Base-by-base conservation (phyloP, 2,888 invertebrate species). In the Iphiclides podalirius region DNA sequence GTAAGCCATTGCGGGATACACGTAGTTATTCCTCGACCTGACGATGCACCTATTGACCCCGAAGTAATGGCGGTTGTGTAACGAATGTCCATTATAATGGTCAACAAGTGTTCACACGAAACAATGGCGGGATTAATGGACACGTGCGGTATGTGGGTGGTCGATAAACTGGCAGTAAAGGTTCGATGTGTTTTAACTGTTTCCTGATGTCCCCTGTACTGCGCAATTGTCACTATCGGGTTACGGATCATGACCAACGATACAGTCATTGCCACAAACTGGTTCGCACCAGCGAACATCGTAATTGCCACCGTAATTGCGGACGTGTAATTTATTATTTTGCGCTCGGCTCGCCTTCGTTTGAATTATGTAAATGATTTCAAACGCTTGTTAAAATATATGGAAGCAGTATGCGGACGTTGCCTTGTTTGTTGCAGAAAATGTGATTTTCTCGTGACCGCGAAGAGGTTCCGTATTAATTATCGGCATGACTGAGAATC, bases 131-230 rank as follows among this genome's bases (percentile, higher is more conserved):
- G 61, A 66, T n/a, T n/a, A 70, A 47, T 37, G 14, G 55, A 59
- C 68, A 76, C 79, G 75, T 78, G 76, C 63, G 63, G 58, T 8
- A 62, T 67, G 75, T 75, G 86, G 83, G 86, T 75, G 87, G 85
- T 84, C 85, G 72, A 62, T 68, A 66, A 65, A 72, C 63, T 61
- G 63, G 66, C 70, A 65, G 6, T 3, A 20, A 20, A 20, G n/a
- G n/a, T n/a, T n/a, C n/a, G n/a, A n/a, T n/a, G n/a, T n/a, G n/a
- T n/a, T n/a, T n/a, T n/a, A n/a, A n/a, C n/a, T n/a, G n/a, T n/a
- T n/a, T n/a, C n/a, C n/a, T n/a, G n/a, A n/a, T n/a, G n/a, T n/a
- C n/a, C n/a, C n/a, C n/a, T n/a, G n/a, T n/a, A n/a, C n/a, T n/a
- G n/a, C n/a, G 35, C 23, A 3, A 1, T 4, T 6, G 9, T 16